Conservation (phyloP, 2,113 vertebrate genomes). For the Albula glossodonta region DNA sequence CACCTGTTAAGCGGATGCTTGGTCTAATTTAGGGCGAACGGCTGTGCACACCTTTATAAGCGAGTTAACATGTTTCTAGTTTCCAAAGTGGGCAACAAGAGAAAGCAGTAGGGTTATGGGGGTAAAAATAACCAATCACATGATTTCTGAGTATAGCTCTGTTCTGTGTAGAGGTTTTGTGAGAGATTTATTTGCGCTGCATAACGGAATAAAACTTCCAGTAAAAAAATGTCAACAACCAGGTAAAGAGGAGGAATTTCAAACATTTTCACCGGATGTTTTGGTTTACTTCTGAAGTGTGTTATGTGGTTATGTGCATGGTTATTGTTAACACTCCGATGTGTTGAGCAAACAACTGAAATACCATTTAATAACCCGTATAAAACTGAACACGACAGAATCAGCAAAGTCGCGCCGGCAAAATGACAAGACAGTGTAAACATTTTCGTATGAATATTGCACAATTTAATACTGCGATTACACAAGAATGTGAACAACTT, state of each 20-base stretch:
- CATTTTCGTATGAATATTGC: constrained; percentile 60
- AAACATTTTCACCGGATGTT: background rate
- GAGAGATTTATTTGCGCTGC: background rate
- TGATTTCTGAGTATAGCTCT: background rate
- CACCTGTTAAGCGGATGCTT: constrained; percentile 7
- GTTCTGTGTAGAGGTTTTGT: background rate
- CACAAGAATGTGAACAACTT: constrained; percentile 55
- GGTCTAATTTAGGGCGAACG: background rate
- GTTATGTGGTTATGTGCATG: background rate
- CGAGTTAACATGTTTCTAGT: background rate
- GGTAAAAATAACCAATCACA: background rate
- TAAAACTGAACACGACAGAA: background rate
- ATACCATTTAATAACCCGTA: background rate
- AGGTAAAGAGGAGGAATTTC: background rate
- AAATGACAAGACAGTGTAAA: constrained; percentile 56
- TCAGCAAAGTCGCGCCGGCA: constrained; percentile 22
- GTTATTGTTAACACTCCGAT: background rate
- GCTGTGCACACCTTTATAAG: background rate
- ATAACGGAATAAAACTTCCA: background rate
- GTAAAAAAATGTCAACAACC: background rate
- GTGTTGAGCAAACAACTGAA: background rate
- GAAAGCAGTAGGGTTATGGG: background rate
- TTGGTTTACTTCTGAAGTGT: background rate
- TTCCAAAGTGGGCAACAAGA: background rate
- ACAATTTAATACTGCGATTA: constrained; percentile 71